A percentile compares a stretch with the other conserved stretches of the same genome.
These are phyloP conservation scores for Plectrocnemia conspersa DNA, from an alignment of 1,140 invertebrate genomes.

Conservation along the genomic window DNA sequence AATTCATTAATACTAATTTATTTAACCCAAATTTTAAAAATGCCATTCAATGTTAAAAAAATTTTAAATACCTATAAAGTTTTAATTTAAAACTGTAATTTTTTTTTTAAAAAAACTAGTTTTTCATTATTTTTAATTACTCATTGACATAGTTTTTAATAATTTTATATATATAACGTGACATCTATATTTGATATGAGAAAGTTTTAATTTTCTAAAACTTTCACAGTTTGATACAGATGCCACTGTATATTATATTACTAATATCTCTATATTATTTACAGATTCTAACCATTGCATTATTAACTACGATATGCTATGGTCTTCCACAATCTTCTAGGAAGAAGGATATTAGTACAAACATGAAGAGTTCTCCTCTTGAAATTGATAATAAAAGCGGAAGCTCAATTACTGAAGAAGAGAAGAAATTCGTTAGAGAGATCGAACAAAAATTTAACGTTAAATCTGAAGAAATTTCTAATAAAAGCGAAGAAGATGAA, in stretches of 20 bases:
- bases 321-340: background rate
- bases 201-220: no score
- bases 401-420: conserved; percentile 42
- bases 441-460: conserved; percentile 47
- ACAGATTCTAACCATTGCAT: background rate
- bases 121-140: no score
- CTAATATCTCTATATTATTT: background rate
- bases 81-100: no score
- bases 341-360: background rate
- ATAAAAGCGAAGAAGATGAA: conserved; percentile 31
- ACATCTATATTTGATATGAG: no score
- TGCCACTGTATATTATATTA: background rate
- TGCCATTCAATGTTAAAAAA: no score
- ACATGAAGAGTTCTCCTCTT: background rate
- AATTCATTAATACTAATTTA: no score
- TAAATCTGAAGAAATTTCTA: conserved; percentile 32
- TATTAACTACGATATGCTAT: background rate
- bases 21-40: no score
- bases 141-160: no score
- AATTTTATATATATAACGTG: no score
- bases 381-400: conserved; percentile 36
- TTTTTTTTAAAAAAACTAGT: no score
- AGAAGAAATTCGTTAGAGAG: conserved; percentile 47
- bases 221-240: no score
- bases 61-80: no score